Base-by-base conservation (phyloP, 2,797 vertebrate species). In the Gallinago nigripennis region DNA sequence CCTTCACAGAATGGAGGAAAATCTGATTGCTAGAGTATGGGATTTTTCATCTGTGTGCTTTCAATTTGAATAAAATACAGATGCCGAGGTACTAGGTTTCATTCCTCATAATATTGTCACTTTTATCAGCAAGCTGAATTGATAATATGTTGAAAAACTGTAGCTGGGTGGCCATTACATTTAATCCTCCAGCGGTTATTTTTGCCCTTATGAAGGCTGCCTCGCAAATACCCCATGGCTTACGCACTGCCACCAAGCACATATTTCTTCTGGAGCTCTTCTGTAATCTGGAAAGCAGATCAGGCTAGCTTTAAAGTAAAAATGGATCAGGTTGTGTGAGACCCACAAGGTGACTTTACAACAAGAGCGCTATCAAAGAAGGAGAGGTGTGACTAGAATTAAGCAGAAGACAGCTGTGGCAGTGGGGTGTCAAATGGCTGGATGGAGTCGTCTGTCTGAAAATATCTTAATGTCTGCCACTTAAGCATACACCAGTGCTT, bases 291-390 rank as follows among this genome's bases (percentile, higher is more conserved):
- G 89, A 78, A 96, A 95, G 86, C 86, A 97, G 93, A 95, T 92
- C 84, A 94, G 90, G 25, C 37, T 80, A 80, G 58, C 64, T 91
- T 91, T 88, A 91, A 90, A 94, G 68, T 51, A 91, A 94, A 96
- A 95, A 94, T 51, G 83, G 85, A 92, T 92, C 72, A 90, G 91
- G 60, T 33, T 94, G 5, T 43, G 53, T n/a, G 92, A 81, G 90
- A 87, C 66, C 51, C 77, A 53, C 96, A 98, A 98, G 97, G 97
- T 97, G 97, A 98, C 96, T 97, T 97, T 95, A 94, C 37, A 93
- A 64, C 51, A 92, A 95, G 79, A 97, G 16, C 5, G 11, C 84
- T 94, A 84, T 91, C 90, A 95, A 94, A 95, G 92, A 72, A 92
- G 79, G 68, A 89, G 73, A 73, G 79, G 94, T 96, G 96, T 97